Percentiles rank a stretch among this genome's conserved stretches.
These are phyloP conservation scores for Malurus cyaneus DNA, from an alignment of 2,113 vertebrate species.

Conservation along the genomic window DNA sequence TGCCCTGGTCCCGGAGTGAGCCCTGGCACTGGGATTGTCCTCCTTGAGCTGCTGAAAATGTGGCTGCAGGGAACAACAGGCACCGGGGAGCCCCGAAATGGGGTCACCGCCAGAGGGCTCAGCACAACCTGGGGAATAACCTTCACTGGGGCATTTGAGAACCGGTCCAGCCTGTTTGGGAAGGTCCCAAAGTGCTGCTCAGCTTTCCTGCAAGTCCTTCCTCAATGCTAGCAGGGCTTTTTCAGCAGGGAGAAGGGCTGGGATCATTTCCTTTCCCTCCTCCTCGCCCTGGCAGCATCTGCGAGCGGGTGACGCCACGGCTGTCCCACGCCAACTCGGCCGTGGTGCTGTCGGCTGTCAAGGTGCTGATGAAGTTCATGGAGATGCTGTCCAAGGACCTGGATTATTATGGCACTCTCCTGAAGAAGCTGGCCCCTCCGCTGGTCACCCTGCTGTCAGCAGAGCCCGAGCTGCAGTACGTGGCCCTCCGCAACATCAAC, in stretches of 20 bases:
- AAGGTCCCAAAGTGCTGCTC: not conserved
- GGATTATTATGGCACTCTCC: conserved; percentile 93
- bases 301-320: conserved; percentile 93
- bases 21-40: not conserved
- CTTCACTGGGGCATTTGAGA: not conserved
- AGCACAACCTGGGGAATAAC: not conserved
- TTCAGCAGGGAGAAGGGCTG: not conserved
- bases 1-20: fast-evolving
- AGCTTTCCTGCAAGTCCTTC: not conserved
- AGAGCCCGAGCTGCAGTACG: conserved; percentile 95
- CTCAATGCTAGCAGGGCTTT: fast-evolving
- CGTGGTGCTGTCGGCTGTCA: conserved; percentile 94
- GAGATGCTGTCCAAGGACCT: conserved; percentile 97
- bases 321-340: conserved; percentile 98
- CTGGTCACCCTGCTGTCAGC: conserved; percentile 94
- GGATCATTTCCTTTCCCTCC: not conserved
- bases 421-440: conserved; percentile 97
- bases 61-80: not conserved
- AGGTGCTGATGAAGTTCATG: conserved; percentile 99
- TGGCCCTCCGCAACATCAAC: conserved; percentile 98
- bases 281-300: conserved; percentile 77
- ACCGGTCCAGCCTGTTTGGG: not conserved
- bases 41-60: not conserved
- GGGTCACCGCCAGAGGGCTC: not conserved
- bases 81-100: not conserved